Percentiles rank a stretch among this genome's conserved stretches.
Evolutionary conservation across 2,797 vertebrate genomes (phyloP).

Genomic region (Sebastes matsubarae): DNA sequence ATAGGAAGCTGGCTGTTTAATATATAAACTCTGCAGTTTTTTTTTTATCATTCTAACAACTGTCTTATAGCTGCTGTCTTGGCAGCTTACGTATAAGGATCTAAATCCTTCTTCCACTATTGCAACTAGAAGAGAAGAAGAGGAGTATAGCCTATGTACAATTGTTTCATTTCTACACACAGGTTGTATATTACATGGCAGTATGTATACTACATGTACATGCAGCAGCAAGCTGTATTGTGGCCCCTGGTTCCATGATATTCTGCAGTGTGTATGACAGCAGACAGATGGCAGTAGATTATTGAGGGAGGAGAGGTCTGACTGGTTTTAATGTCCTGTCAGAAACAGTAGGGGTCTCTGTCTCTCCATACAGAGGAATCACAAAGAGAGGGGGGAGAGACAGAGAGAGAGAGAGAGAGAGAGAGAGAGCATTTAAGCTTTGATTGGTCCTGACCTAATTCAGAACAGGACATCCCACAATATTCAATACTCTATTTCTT

Average conservation of each 20-base stretch:
- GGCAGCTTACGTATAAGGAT: background rate
- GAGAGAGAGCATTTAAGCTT: conserved; percentile 67
- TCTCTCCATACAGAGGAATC: conserved; percentile 64
- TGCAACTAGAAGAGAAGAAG: no score
- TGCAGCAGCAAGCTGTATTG: background rate
- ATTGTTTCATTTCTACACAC: background rate
- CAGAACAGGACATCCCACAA: conserved; percentile 83
- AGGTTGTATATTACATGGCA: background rate
- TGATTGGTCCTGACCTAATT: conserved; percentile 86
- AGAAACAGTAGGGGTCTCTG: conserved; percentile 80
- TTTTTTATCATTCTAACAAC: background rate
- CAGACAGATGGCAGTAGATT: conserved; percentile 71
- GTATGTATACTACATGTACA: background rate
- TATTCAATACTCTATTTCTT: conserved; percentile 63
- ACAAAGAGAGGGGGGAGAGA: conserved; percentile 19
- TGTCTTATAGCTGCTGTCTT: background rate
- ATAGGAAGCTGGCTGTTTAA: background rate
- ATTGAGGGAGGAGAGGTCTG: background rate
- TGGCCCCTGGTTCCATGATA: background rate
- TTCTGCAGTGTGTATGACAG: background rate
- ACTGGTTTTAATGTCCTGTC: background rate
- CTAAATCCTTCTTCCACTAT: background rate
- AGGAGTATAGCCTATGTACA: no score
- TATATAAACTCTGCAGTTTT: background rate
- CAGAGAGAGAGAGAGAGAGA: background rate